Base-by-base conservation (phyloP, 1,140 invertebrate species). In the Pseudomyrmex cubaensis region DNA sequence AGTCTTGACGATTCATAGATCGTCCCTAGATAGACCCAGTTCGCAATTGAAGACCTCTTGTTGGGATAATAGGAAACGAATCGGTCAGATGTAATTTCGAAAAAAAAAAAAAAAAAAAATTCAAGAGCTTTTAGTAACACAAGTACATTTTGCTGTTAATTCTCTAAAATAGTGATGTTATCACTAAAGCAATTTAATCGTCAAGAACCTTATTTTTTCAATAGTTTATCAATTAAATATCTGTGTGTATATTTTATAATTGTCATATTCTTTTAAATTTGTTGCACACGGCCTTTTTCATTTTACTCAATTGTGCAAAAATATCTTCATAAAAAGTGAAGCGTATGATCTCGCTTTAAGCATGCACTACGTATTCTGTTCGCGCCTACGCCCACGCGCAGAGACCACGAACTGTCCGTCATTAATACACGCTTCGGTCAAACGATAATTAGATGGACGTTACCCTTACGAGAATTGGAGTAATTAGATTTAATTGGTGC, bases 401-500 rank as follows among this genome's bases (percentile, higher is more conserved):
- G 82, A 59, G 73, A 48, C 54, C 52, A 35, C 35, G 10, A 25
- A n/a, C 56, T 54, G 84, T 69, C 69, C 84, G 80, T 89, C 90
- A 92, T 93, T 93, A 93, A 93, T 92, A 92, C 86, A 78, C 91
- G 90, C 89, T 92, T 92, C 88, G 90, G 89, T 90, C 87, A 86
- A 93, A 93, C 90, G 86, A 88, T 93, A 93, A 94, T 94, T 93
- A 93, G 89, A 92, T 93, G 91, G 90, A 92, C 90, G 91, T 92
- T 93, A 90, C 88, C 89, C 88, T 91, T 90, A 84, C 87, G 90
- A 89, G 90, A 93, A 93, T 93, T 92, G 86, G 87, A 91, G 90
- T 93, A 93, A 93, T 93, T 93, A 93, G 87, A 90, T 92, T 92
- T 93, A 93, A 93, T 93, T 93, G 92, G 85, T 84, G 85, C 84